A percentile compares a stretch with the other conserved stretches of the same genome.
phyloP scores from a whole-genome alignment of 2,888 invertebrate species.

The Drosophila mimica region DNA sequence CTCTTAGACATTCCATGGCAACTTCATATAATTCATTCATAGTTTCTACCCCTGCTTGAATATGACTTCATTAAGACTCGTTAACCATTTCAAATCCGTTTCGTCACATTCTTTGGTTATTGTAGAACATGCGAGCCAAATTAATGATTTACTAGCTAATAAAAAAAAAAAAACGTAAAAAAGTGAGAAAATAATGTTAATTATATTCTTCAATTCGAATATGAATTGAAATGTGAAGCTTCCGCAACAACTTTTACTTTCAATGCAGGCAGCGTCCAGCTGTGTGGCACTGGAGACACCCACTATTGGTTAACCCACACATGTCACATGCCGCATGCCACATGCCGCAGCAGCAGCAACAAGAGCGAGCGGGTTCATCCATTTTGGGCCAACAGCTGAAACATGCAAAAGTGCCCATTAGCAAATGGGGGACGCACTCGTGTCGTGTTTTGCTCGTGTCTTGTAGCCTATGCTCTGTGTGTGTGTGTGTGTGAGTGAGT shows the following conservation, averaged over 20 bases:
- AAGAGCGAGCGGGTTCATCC: constrained; percentile 66
- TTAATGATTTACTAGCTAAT: not conserved
- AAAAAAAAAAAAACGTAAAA: constrained; percentile 14
- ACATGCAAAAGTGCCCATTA: constrained; percentile 74
- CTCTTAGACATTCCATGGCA: not conserved
- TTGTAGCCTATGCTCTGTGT: constrained; percentile 45
- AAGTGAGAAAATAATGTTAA: not conserved
- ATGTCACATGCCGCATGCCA: constrained; percentile 49
- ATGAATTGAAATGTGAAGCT: constrained; percentile 30
- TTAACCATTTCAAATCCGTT: constrained; percentile 27
- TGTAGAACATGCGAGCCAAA: not conserved
- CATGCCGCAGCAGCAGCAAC: constrained; percentile 17
- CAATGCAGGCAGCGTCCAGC: constrained; percentile 49
- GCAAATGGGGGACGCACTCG: constrained; percentile 64
- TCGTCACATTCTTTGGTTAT: constrained; percentile 14
- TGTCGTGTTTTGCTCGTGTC: constrained; percentile 65
- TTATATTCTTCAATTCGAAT: constrained; percentile 9
- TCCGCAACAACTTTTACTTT: constrained; percentile 74
- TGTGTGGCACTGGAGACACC: constrained; percentile 53
- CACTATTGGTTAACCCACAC: constrained; percentile 48
- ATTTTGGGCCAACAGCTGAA: constrained; percentile 63
- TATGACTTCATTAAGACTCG: constrained; percentile 34
- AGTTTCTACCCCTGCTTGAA: constrained; percentile 14
- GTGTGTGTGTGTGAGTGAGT: constrained; percentile 20
- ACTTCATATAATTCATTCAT: constrained; percentile 2